A percentile compares a stretch with the other conserved stretches of the same genome.
These are phyloP conservation scores for Netelia virgata DNA, from an alignment of 2,888 invertebrate species.

Conservation along the genomic window DNA sequence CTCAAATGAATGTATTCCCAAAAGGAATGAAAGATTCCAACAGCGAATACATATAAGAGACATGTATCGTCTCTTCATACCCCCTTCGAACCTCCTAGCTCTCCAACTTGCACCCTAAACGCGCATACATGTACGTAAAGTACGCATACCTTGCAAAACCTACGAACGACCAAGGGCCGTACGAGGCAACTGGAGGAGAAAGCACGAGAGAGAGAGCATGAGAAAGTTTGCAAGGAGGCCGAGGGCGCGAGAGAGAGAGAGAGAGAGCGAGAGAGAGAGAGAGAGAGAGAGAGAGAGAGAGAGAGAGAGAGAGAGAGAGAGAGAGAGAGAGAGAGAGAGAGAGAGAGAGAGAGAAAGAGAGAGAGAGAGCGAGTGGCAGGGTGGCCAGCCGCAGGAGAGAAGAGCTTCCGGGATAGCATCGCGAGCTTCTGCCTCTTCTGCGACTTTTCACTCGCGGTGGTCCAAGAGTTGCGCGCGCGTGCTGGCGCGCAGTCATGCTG, in stretches of 20 bases:
- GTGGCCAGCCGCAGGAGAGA: conserved; percentile 70
- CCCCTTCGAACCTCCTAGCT: background rate
- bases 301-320: background rate
- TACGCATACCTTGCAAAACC: background rate
- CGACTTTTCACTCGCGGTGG: conserved; percentile 76
- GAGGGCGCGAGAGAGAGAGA: background rate
- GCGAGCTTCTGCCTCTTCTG: conserved; percentile 78
- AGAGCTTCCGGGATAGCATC: conserved; percentile 70
- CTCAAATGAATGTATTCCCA: background rate
- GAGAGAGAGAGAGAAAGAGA: conserved; percentile 61
- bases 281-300: background rate
- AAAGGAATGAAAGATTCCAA: conserved; percentile 1
- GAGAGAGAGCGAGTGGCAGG: conserved; percentile 46
- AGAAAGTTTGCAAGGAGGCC: background rate
- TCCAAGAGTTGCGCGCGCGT: conserved; percentile 71
- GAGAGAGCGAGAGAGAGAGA: conserved; percentile 47
- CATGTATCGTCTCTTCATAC: background rate
- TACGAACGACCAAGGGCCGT: background rate
- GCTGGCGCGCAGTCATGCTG: conserved; percentile 72
- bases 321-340: background rate
- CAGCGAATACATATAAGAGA: background rate
- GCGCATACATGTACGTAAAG: background rate
- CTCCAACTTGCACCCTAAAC: background rate
- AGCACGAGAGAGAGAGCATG: background rate
- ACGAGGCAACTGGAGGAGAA: background rate